These are phyloP conservation scores for Aphrophora alni DNA, from an alignment of 2,888 invertebrate species.

Conservation along the genomic window DNA sequence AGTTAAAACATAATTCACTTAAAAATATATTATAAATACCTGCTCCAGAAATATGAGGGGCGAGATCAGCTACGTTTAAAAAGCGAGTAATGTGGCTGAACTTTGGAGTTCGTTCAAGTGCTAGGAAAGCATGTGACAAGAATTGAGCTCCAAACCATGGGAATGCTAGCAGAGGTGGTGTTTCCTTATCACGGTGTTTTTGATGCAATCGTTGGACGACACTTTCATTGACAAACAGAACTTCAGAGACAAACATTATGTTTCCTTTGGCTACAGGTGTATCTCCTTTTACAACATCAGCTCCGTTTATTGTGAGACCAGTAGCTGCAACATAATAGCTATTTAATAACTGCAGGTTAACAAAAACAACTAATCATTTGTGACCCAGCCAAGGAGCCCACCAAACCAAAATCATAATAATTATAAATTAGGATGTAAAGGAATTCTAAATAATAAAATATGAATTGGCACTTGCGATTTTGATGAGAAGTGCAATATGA, in stretches of 20 bases:
- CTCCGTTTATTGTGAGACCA: conserved; percentile 64
- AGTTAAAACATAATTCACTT: too few species aligned
- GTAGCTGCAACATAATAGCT: conserved; percentile 56
- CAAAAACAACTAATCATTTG: too few species aligned
- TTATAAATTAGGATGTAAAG: too few species aligned
- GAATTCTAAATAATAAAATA: too few species aligned
- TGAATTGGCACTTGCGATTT: too few species aligned
- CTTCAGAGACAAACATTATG: conserved; percentile 68
- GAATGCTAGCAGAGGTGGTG: conserved; percentile 68
- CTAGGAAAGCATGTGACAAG: conserved; percentile 67
- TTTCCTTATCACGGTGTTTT: conserved; percentile 69
- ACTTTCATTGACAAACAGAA: conserved; percentile 67
- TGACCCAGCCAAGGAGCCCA: too few species aligned
- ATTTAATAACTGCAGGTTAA: too few species aligned
- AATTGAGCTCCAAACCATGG: conserved; percentile 72
- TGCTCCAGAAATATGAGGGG: conserved; percentile 67
- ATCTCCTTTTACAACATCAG: conserved; percentile 65
- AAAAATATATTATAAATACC: too few species aligned
- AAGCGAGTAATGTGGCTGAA: conserved; percentile 67
- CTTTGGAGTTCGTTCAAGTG: conserved; percentile 62
- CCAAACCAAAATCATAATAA: too few species aligned
- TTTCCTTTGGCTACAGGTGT: conserved; percentile 67
- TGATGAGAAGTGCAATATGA: too few species aligned
- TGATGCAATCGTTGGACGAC: conserved; percentile 67
- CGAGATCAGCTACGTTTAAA: conserved; percentile 67